These are phyloP conservation scores for Phylloscopus collybita DNA, from an alignment of 2,797 vertebrate genomes.

Conservation along the genomic window DNA sequence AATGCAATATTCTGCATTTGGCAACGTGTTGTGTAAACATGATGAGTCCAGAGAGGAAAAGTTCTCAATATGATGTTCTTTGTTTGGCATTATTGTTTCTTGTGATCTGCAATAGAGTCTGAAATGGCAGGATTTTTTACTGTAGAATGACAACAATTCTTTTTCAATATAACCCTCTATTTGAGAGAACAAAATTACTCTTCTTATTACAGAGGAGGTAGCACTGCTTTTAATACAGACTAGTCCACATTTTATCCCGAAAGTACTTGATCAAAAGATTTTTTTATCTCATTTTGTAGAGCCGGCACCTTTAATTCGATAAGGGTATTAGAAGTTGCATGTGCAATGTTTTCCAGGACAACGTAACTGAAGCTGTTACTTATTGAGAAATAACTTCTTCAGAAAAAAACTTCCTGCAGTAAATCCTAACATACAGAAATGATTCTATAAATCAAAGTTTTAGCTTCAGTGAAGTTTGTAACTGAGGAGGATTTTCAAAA, in stretches of 20 bases:
- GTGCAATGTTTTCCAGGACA: not conserved
- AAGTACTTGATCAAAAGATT: not conserved
- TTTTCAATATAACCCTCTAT: not conserved
- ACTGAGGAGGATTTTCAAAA: conserved; percentile 19
- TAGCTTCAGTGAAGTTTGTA: conserved; percentile 35
- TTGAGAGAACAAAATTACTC: not conserved
- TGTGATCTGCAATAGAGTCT: not conserved
- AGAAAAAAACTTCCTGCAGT: not conserved
- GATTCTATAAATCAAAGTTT: conserved; percentile 34
- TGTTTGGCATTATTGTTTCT: not conserved
- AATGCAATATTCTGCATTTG: not conserved
- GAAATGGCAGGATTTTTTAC: not conserved
- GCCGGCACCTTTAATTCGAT: not conserved
- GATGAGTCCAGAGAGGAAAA: not conserved
- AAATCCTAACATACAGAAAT: conserved; percentile 15
- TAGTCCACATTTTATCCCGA: not conserved
- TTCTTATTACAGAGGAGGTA: not conserved
- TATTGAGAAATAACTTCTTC: not conserved
- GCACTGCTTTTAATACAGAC: not conserved
- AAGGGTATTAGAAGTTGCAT: not conserved
- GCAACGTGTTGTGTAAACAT: not conserved
- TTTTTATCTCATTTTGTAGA: not conserved
- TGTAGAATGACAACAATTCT: not conserved
- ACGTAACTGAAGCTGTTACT: not conserved
- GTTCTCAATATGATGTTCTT: not conserved